Base-by-base conservation (phyloP, 2,888 invertebrate species). In the Allacma fusca region DNA sequence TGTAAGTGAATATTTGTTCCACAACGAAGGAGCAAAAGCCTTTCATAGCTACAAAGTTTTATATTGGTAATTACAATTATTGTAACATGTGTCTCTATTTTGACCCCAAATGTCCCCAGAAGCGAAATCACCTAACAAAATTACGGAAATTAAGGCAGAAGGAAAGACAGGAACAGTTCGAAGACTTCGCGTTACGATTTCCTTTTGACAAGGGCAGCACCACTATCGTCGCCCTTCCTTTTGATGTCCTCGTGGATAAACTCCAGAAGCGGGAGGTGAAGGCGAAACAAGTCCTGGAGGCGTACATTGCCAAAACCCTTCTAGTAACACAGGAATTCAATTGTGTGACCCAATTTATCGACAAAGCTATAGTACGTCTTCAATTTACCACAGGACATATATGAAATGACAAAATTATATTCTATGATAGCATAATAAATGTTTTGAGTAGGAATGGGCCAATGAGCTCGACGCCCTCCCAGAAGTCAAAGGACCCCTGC, bases 261-360 rank as follows among this genome's bases (percentile, higher is more conserved):
- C 72, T 84, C 5, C 81, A 81, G 29, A 68, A 57, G 1, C 68
- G 81, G 57, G 68, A 79, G 34, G 29, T 84, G n/a, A 76, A 64
- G 2, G 82, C 83, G 0, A 75, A 67, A 19, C 75, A 81, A 44
- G 84, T 83, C 26, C 28, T 84, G 9, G 76, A 78, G 34, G 83
- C 83, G 1, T 83, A 67, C 44, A 79, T 80, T n/a, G 73, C 71
- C 1, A 79, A 85, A 81, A 80, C 85, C n/a, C 29, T 86, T 21
- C 80, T 81, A 67, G 80, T 83, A 0, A 81, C 84, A 9, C 76
- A 80, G 72, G 81, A 84, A 67, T 81, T 78, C 62, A 86, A 86
- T 79, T 85, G 85, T 76, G 73, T 86, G 19, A 81, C 84, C 1
- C 85, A 85, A 69, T 86, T 85, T 76, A 78, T 85, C 19, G n/a